phyloP scores from a whole-genome alignment of 2,113 vertebrate species.

The Prietella phreatophila region DNA sequence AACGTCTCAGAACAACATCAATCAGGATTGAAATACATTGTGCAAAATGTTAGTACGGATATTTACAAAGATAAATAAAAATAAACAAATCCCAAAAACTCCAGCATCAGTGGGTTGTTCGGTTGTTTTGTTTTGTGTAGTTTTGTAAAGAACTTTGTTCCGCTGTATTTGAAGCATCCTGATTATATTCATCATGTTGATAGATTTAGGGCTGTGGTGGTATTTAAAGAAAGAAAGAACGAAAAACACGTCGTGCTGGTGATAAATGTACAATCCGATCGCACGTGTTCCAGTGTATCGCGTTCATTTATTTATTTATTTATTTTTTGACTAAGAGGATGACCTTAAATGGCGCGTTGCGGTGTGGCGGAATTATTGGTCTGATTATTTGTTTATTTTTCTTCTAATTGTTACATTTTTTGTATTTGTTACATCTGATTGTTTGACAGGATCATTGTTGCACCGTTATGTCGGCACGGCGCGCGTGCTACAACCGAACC shows the following conservation, averaged over 20 bases:
- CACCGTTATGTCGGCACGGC: neutral
- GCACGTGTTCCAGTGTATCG: neutral
- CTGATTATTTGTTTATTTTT: too few species aligned
- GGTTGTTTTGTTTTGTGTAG: too few species aligned
- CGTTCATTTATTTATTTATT: neutral
- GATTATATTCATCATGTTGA: neutral
- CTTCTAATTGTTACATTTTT: too few species aligned
- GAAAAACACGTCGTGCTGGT: neutral
- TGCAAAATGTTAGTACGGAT: neutral
- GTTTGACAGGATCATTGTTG: neutral
- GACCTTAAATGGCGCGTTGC: neutral
- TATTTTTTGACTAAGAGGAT: neutral
- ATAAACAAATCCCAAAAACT: too few species aligned
- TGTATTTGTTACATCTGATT: too few species aligned
- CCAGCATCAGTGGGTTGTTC: neutral
- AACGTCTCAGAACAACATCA: neutral
- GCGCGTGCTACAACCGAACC: neutral
- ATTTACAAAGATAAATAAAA: neutral
- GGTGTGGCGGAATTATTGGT: neutral
- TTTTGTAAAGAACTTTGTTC: neutral
- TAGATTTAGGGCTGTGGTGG: conserved; percentile 4
- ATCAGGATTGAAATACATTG: neutral
- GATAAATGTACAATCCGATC: neutral
- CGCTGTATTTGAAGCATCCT: neutral
- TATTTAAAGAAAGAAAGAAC: neutral